Conservation (phyloP, 2,113 vertebrate species). For the Sapayoa aenigma region DNA sequence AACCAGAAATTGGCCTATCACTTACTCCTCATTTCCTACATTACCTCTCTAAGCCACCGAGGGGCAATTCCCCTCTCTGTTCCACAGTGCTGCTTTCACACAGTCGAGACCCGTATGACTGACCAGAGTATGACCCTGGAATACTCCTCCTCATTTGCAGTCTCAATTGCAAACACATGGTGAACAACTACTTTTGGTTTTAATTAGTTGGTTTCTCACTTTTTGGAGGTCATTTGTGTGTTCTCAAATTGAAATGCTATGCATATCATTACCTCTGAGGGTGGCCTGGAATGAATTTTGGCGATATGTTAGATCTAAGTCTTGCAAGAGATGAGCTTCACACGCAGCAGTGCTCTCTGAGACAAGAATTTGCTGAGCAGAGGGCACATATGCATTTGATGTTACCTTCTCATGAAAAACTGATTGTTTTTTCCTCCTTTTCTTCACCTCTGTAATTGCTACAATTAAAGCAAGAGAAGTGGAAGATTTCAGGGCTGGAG, state of each 20-base stretch:
- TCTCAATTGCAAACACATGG: background rate
- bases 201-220: constrained; percentile 12
- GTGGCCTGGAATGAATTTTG: background rate
- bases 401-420: background rate
- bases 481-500: background rate
- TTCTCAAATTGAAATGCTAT: background rate
- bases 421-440: background rate
- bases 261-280: background rate
- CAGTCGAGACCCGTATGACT: background rate
- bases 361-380: background rate
- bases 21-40: background rate
- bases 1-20: background rate
- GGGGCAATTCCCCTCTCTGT: background rate
- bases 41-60: background rate
- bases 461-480: background rate
- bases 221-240: background rate
- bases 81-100: background rate
- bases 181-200: background rate
- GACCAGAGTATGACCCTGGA: background rate
- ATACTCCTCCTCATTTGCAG: background rate
- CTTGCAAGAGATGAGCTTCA: background rate
- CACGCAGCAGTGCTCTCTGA: background rate
- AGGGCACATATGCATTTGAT: background rate
- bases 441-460: background rate
- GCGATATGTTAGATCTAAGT: background rate